Evolutionary conservation across 2,888 invertebrate genomes (phyloP), one percentile per base, ranked within the genome.

Genomic region (Vanessa cardui): DNA sequence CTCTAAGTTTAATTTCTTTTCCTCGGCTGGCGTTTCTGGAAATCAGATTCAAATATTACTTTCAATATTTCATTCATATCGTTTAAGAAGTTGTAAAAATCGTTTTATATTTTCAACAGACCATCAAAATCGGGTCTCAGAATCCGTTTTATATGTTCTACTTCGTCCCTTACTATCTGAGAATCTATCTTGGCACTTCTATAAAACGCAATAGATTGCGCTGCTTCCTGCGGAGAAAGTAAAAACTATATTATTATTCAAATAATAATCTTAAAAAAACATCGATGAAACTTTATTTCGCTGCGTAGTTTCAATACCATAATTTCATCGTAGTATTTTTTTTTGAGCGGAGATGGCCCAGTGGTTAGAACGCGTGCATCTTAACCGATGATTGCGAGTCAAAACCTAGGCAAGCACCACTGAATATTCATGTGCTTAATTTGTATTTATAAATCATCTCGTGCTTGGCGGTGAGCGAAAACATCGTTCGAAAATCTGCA

Each of bases 191-290:
- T 78, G 1, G 73, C 61, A 6, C 78, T 76, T 73, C 85, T 78
- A 65, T 84, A 89, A 72, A 84, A 88, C 0, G 84, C 85, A 58
- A 89, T 72, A 0, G 87, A 77, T 62, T 78, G 76, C 2, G 79
- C 83, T 6, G 89, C 89, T 68, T 88, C 89, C 89, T 90, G 16
- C 8, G 16, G 26, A 1, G 7, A 54, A 54, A 54, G 62, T n/a
- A 77, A 76, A 62, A 16, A 1, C 7, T 47, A 47, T 47, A n/a
- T 47, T 16, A 18, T 47, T n/a, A n/a, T 46, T 1, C 7, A 47
- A 47, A 47, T n/a, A n/a, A 47, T 47, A 26, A 26, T 26, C 26
- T 26, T 26, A 26, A 5, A 26, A n/a, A 26, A 26, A 3, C 26
- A 26, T 1, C 26, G 5, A 26, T 1, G 26, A 5, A 5, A 26